Evolutionary conservation across 1,140 invertebrate species (phyloP), one percentile per base, ranked within the genome.

Genomic region (Cepaea nemoralis): DNA sequence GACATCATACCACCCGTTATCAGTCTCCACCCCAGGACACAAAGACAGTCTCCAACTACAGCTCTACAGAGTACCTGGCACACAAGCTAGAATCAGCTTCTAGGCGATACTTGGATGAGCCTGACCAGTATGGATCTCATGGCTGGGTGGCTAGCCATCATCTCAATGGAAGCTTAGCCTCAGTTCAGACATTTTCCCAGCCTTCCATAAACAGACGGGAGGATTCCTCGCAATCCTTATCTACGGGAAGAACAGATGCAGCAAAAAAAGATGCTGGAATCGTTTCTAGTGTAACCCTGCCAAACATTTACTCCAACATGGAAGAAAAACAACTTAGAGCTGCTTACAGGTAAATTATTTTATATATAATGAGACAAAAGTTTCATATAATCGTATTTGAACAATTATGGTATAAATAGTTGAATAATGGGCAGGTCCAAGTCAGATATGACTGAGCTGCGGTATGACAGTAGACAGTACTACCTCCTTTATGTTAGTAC

Each of bases 41-140:
- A 2, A 45, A 40, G 27, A 10, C 39, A 8, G 6, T 66, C 12
- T 82, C 85, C 8, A 90, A 85, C 85, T 90, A 89, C 77, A 90
- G 89, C 81, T 90, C 89, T 22, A 88, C 87, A 1, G 89, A 90
- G 77, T 90, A 90, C 84, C 83, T 90, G 27, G 88, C 87, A 35
- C 89, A 90, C 74, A 89, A 88, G 75, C 87, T 88, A 67, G 88
- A 90, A 77, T 79, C 85, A 1, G 59, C 27, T 10, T 8, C 27
- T 74, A 74, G 86, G 33, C 83, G 85, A 31, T 81, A 84, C 0
- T 83, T 86, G 19, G 75, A 70, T 27, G 75, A 71, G 5, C 14
- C 50, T 0, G 22, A 5, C 1, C 55, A 22, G 31, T 24, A 67
- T 40, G 33, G n/a, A 8, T 45, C 31, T 27, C 37, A n/a, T 1